A percentile compares a stretch with the other conserved stretches of the same genome.
Conservation (phyloP, 2,113 vertebrate genomes). For the Tricholaema leucomelas region DNA sequence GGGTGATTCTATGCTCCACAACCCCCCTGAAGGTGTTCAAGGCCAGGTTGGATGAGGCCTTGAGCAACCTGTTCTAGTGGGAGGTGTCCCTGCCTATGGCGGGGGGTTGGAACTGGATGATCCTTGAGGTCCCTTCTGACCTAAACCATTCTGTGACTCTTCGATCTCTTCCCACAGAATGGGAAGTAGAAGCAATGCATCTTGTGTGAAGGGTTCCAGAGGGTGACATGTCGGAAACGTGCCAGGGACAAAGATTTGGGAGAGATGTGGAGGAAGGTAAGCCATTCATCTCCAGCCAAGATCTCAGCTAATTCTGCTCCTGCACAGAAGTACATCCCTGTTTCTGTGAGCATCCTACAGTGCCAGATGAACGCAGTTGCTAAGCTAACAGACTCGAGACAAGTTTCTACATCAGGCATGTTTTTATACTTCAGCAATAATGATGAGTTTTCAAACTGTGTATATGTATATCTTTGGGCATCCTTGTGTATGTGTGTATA, state of each 20-base stretch:
- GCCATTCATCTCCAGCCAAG: neutral
- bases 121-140: too few relatives aligned
- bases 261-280: neutral
- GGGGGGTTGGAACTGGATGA: too few relatives aligned
- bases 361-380: conserved; percentile 44
- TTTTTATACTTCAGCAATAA: conserved; percentile 68
- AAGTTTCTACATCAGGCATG: conserved; percentile 65
- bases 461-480: conserved; percentile 68
- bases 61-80: too few relatives aligned
- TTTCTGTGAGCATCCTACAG: neutral
- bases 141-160: too few relatives aligned
- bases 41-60: too few relatives aligned
- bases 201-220: neutral
- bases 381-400: conserved; percentile 58
- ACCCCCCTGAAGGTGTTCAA: too few relatives aligned
- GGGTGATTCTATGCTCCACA: too few relatives aligned
- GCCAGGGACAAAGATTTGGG: neutral
- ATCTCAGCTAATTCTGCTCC: neutral
- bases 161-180: neutral
- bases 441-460: conserved; percentile 66
- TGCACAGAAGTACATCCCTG: neutral
- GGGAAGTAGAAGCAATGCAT: neutral
- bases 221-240: neutral
- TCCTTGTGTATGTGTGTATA: conserved; percentile 69
- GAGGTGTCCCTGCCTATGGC: too few relatives aligned